Conservation (phyloP, 2,113 vertebrate species). For the Glaucidium brasilianum region DNA sequence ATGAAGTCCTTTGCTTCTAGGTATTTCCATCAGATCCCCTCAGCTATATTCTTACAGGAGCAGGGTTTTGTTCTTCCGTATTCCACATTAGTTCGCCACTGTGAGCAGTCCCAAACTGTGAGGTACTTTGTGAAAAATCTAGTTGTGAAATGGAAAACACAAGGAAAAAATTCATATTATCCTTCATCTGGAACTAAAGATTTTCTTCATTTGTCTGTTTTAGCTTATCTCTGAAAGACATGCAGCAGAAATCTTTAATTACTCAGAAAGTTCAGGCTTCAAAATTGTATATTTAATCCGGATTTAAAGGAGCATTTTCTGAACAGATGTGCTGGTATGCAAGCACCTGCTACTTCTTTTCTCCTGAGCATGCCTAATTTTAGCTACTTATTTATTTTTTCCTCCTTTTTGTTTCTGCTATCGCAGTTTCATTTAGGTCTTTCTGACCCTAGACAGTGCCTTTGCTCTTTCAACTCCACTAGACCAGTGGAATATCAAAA, state of each 20-base stretch:
- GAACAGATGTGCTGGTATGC: conserved; percentile 33
- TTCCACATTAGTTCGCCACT: neutral
- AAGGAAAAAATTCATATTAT: neutral
- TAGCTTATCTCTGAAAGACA: conserved; percentile 7
- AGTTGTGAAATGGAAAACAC: neutral
- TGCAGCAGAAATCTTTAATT: conserved; percentile 60
- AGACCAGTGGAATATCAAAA: neutral
- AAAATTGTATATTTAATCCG: conserved; percentile 60
- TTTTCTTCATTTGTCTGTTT: neutral
- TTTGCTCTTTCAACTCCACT: neutral
- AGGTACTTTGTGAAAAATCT: neutral
- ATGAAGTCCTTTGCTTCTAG: neutral
- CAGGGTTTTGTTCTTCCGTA: neutral
- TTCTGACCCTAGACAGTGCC: neutral
- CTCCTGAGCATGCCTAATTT: neutral
- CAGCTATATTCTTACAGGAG: neutral
- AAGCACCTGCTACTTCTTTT: conserved; percentile 56
- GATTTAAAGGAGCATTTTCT: conserved; percentile 57
- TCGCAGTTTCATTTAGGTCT: neutral
- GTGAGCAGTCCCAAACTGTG: neutral
- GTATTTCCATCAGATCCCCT: neutral
- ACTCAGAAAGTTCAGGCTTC: conserved; percentile 65
- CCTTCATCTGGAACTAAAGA: neutral
- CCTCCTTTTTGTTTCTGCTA: neutral
- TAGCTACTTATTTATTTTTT: neutral